These are phyloP conservation scores for Tetragnatha montana DNA, from an alignment of 2,888 invertebrate genomes.

Conservation along the genomic window DNA sequence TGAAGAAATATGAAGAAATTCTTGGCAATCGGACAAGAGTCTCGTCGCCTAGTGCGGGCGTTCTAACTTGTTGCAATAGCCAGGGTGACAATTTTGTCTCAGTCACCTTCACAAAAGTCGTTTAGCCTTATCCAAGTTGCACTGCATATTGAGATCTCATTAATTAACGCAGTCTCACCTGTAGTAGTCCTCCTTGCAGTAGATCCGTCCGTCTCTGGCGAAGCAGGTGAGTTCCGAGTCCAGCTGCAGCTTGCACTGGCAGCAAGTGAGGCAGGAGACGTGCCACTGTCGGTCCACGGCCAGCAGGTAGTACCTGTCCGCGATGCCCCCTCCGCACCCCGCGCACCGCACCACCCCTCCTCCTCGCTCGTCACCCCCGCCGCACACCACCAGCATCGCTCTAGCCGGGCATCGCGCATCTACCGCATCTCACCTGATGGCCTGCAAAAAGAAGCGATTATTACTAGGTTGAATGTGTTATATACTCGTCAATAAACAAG, in stretches of 20 bases:
- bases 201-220: constrained; percentile 92
- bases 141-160: no score
- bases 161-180: constrained; percentile 84
- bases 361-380: constrained; percentile 87
- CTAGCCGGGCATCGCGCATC: neutral
- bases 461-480: no score
- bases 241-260: constrained; percentile 90
- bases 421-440: no score
- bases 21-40: no score
- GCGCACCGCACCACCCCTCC: constrained; percentile 84
- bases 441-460: no score
- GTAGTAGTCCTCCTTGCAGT: constrained; percentile 97
- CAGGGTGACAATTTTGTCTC: no score
- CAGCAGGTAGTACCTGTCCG: constrained; percentile 92
- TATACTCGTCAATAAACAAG: no score
- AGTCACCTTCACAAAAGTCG: no score
- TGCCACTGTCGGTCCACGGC: constrained; percentile 96
- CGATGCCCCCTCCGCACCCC: constrained; percentile 90
- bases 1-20: no score
- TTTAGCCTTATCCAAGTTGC: no score
- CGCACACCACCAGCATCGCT: constrained; percentile 50
- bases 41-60: no score
- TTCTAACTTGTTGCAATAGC: no score
- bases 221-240: constrained; percentile 95
- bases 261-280: constrained; percentile 91